Evolutionary conservation across 2,888 invertebrate species (phyloP).

Genomic region (Erpobdella octoculata): DNA sequence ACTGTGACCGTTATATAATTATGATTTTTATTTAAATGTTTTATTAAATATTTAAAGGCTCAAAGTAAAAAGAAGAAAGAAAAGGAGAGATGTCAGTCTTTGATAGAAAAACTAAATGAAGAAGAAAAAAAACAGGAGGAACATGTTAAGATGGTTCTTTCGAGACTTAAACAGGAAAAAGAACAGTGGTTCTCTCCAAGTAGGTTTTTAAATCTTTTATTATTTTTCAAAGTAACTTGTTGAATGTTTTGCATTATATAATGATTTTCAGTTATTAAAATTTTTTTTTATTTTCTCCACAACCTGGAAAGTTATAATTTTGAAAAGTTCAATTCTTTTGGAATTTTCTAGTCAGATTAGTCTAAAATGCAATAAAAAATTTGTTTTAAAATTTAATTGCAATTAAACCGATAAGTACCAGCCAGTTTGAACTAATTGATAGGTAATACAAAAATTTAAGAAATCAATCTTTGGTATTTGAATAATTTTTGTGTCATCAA

Average conservation of each 20-base stretch:
- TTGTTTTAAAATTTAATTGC: too few relatives aligned
- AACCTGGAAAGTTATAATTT: neutral
- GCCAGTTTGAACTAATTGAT: too few relatives aligned
- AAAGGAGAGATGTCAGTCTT: slow-evolving; percentile 75
- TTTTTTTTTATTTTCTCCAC: neutral
- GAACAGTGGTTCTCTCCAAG: slow-evolving; percentile 53
- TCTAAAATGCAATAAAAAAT: neutral
- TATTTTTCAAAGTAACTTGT: too few relatives aligned
- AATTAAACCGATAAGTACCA: too few relatives aligned
- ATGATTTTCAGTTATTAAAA: neutral
- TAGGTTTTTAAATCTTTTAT: too few relatives aligned
- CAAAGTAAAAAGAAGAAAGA: slow-evolving; percentile 84
- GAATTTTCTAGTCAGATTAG: neutral
- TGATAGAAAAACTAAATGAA: slow-evolving; percentile 85
- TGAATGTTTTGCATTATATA: neutral
- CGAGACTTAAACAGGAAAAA: slow-evolving; percentile 56
- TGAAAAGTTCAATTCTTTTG: neutral
- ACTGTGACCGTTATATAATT: too few relatives aligned
- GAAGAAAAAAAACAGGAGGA: slow-evolving; percentile 87
- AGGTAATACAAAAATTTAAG: too few relatives aligned
- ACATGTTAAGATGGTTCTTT: slow-evolving; percentile 80
- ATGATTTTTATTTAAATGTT: neutral
- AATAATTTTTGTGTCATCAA: too few relatives aligned
- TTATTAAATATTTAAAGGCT: slow-evolving; percentile 53
- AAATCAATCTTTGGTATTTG: too few relatives aligned